These are phyloP conservation scores for Lophura swinhoii DNA, from an alignment of 2,797 vertebrate genomes.

Conservation along the genomic window DNA sequence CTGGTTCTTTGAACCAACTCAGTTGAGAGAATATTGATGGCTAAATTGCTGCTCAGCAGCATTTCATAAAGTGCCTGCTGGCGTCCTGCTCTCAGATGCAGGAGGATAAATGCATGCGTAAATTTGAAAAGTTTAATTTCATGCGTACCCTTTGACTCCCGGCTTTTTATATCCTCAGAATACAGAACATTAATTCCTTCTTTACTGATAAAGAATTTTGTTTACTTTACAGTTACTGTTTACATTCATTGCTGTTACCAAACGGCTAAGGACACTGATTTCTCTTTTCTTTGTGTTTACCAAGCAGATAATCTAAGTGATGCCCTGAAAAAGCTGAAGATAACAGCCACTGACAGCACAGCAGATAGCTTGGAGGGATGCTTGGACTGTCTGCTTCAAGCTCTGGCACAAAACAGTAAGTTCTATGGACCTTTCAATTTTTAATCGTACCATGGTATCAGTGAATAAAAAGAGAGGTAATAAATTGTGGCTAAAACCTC, in stretches of 20 bases:
- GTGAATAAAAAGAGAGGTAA: constrained; percentile 8
- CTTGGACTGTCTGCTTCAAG: constrained; percentile 95
- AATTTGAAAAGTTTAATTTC: constrained; percentile 20
- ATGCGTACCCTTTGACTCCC: neutral
- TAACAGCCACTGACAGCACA: constrained; percentile 86
- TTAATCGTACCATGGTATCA: neutral
- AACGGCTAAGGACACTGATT: constrained; percentile 26
- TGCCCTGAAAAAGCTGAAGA: constrained; percentile 94
- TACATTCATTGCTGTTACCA: neutral
- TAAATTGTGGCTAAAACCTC: constrained; percentile 14
- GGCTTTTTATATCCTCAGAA: neutral
- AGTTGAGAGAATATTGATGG: constrained; percentile 20
- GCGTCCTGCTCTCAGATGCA: constrained; percentile 13
- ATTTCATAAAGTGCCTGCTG: constrained; percentile 25
- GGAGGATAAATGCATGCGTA: constrained; percentile 26
- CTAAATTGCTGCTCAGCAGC: constrained; percentile 29
- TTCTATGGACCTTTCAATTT: constrained; percentile 57
- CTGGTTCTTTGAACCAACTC: neutral
- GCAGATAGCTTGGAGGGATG: constrained; percentile 91
- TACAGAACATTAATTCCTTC: neutral
- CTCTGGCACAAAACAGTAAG: constrained; percentile 94
- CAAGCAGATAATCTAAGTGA: constrained; percentile 92
- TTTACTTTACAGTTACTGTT: constrained; percentile 9
- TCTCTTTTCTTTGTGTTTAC: constrained; percentile 57
- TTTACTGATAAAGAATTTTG: neutral